Evolutionary conservation across 1,140 invertebrate species (phyloP).

Genomic region (Aethina tumida): DNA sequence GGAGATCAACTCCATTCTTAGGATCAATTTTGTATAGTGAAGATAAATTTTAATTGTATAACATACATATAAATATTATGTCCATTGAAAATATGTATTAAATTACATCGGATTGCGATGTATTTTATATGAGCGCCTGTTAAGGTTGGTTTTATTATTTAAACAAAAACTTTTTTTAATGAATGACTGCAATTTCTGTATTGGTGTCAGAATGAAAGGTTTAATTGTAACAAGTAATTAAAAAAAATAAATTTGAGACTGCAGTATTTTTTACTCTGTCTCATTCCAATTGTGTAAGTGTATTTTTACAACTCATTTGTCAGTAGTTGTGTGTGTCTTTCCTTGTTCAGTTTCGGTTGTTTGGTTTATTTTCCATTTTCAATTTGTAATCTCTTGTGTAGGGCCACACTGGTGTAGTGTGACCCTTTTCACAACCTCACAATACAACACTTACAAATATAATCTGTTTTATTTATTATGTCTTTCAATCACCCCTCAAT

Average conservation of each 20-base stretch:
- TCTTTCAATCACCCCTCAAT: not conserved
- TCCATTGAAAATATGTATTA: conserved; percentile 23
- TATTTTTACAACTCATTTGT: conserved; percentile 34
- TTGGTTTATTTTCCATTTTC: conserved; percentile 22
- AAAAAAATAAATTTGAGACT: conserved; percentile 26
- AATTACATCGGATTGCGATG: conserved; percentile 21
- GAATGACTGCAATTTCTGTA: conserved; percentile 24
- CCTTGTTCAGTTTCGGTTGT: conserved; percentile 27
- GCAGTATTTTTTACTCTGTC: conserved; percentile 28
- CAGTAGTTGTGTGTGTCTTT: conserved; percentile 32
- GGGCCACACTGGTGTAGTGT: conserved; percentile 17
- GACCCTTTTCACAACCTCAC: conserved; percentile 27
- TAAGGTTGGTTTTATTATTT: conserved; percentile 1
- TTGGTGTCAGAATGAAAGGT: conserved; percentile 35
- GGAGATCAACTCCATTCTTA: conserved; percentile 16
- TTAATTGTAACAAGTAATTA: conserved; percentile 29
- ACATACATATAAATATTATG: conserved; percentile 28
- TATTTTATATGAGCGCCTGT: conserved; percentile 27
- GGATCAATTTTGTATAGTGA: conserved; percentile 33
- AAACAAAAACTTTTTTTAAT: not conserved
- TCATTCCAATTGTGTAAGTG: conserved; percentile 29
- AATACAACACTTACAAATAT: conserved; percentile 31
- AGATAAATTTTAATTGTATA: conserved; percentile 28
- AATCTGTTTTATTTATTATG: conserved; percentile 6
- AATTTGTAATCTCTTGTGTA: conserved; percentile 29